Evolutionary conservation across 2,888 invertebrate species (phyloP).

Genomic region (Lacanobia oleracea): DNA sequence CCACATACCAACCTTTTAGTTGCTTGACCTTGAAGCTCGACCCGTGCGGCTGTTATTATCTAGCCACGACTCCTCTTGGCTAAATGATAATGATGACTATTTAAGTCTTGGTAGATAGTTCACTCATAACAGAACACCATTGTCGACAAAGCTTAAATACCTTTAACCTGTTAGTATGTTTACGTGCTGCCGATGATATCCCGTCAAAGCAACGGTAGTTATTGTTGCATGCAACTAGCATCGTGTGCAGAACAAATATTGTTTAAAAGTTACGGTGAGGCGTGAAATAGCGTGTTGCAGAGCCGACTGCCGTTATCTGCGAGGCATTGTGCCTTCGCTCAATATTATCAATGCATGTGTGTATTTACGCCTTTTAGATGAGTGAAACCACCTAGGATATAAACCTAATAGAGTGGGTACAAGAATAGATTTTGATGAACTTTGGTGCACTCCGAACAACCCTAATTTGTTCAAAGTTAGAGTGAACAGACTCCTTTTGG

Average conservation of each 20-base stretch:
- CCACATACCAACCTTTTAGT: too few species aligned
- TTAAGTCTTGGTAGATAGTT: neutral
- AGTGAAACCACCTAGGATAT: neutral
- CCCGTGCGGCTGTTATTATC: too few species aligned
- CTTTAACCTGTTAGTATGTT: constrained; percentile 17
- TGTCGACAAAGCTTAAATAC: constrained; percentile 11
- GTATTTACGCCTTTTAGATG: constrained; percentile 15
- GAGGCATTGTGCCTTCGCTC: constrained; percentile 45
- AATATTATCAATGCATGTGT: constrained; percentile 52
- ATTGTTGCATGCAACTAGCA: constrained; percentile 51
- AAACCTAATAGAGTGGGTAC: too few species aligned
- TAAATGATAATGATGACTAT: neutral
- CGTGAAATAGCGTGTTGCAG: constrained; percentile 53
- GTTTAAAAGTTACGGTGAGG: constrained; percentile 50
- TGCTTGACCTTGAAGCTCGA: too few species aligned
- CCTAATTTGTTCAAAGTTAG: too few species aligned
- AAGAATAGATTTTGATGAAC: too few species aligned
- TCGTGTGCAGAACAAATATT: constrained; percentile 57
- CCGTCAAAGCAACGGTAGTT: constrained; percentile 49
- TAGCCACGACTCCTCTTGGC: too few species aligned
- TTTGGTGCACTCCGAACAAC: too few species aligned
- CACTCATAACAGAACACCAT: neutral
- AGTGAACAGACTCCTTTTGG: too few species aligned
- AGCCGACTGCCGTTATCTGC: constrained; percentile 51
- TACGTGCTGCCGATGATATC: constrained; percentile 29